Percentiles rank a stretch among this genome's conserved stretches.
Evolutionary conservation across 2,797 vertebrate species (phyloP).

Genomic region (Platalea minor): DNA sequence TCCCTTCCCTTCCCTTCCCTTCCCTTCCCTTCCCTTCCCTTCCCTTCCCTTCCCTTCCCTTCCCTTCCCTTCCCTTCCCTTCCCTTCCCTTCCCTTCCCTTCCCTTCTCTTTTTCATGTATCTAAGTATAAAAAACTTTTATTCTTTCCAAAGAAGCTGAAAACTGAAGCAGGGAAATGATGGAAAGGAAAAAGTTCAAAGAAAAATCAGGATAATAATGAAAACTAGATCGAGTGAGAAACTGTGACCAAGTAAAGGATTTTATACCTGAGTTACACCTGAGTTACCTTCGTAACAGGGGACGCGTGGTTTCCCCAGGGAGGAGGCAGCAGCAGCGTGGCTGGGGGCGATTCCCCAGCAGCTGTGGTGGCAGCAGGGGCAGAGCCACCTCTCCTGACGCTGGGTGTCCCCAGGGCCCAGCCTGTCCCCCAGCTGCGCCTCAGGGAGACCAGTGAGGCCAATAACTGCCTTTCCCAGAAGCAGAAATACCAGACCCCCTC

Average conservation of each 20-base stretch:
- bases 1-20: too few species aligned
- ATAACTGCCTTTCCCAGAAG: neutral
- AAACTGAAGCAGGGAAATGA: neutral
- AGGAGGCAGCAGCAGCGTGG: neutral
- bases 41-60: too few species aligned
- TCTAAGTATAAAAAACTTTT: neutral
- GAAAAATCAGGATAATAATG: neutral
- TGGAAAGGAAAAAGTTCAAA: neutral
- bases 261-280: neutral
- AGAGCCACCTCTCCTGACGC: neutral
- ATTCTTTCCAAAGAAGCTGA: neutral
- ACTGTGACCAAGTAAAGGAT: neutral
- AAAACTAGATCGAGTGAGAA: neutral
- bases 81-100: neutral
- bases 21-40: neutral
- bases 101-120: neutral
- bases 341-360: neutral
- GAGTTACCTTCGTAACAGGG: neutral
- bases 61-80: too few species aligned
- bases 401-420: neutral
- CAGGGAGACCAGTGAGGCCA: neutral
- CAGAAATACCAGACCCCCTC: neutral
- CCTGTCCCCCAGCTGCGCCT: neutral
- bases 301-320: rapidly evolving
- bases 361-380: neutral